Evolutionary conservation across 2,888 invertebrate species (phyloP), one percentile per base, ranked within the genome.

Genomic region (Acrocyrtus sp.): DNA sequence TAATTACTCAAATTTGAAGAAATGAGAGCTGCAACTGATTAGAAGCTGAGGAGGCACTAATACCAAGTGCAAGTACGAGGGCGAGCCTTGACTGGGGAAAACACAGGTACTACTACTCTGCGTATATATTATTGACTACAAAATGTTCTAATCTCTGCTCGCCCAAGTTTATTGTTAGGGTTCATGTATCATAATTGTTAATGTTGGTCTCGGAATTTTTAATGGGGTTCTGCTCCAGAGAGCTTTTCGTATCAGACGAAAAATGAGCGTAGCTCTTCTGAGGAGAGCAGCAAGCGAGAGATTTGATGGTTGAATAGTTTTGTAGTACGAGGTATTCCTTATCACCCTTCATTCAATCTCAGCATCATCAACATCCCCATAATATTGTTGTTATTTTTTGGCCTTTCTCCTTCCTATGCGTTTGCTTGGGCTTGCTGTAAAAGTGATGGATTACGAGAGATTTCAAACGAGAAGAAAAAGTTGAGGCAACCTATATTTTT

Each of bases 241-340:
- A 19, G 21, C 17, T 50, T 45, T 45, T 45, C 19, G 15, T 17
- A 45, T 17, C 19, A 15, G 45, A 45, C 8, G 12, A 39, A 8
- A 15, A 45, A n/a, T 12, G 45, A 45, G n/a, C 5, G 15, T 5
- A 45, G 45, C 19, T 45, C 6, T 12, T 19, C 17, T 45, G 47
- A 45, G n/a, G 47, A 19, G 19, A 45, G 19, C 17, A 39, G 26
- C 29, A 41, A 72, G 51, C 57, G 48, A 34, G 29, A 48, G n/a
- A 26, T 22, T 48, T 34, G 34, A 70, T 63, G 70, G 57, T 72
- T 72, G 57, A 72, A 41, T 63, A 63, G 70, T 63, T 72, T 72
- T 72, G 34, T 72, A 72, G 70, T 58, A 58, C 70, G 70, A 72
- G 53, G 17, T 45, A 45, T 63, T 63, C 27, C 53, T 51, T 63